phyloP scores from a whole-genome alignment of 1,140 invertebrate genomes.

The Vollenhovia emeryi region DNA sequence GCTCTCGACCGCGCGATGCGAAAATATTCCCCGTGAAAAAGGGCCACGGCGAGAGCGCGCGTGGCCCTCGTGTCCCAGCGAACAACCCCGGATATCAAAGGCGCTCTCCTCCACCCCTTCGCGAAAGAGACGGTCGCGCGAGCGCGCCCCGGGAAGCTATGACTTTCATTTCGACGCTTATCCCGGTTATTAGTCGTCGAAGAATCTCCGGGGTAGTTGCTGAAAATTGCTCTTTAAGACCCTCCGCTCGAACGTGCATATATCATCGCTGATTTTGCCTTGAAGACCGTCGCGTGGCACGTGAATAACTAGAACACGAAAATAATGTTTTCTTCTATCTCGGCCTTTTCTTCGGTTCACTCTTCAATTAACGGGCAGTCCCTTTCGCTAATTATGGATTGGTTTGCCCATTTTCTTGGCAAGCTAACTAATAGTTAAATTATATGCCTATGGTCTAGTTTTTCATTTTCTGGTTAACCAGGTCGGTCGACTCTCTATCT shows the following conservation, averaged over 20 bases:
- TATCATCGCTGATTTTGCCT: background rate
- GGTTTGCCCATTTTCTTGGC: too few species aligned
- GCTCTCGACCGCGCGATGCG: slow-evolving; percentile 46
- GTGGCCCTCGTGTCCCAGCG: slow-evolving; percentile 30
- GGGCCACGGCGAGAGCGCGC: slow-evolving; percentile 34
- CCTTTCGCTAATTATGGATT: background rate
- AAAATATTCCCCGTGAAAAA: slow-evolving; percentile 64
- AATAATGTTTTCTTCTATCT: background rate
- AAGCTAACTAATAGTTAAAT: too few species aligned
- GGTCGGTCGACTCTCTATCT: too few species aligned
- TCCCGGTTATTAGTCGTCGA: slow-evolving; percentile 21
- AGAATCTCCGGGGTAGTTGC: background rate
- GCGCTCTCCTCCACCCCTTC: slow-evolving; percentile 2
- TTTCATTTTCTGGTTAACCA: too few species aligned
- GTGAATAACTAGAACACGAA: background rate
- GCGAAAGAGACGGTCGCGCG: slow-evolving; percentile 6
- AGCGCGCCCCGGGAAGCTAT: background rate
- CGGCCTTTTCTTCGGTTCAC: background rate
- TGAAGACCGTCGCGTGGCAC: background rate
- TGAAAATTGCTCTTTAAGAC: background rate
- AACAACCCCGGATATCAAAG: slow-evolving; percentile 61
- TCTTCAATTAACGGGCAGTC: background rate
- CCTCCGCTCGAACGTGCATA: background rate
- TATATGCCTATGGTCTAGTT: too few species aligned
- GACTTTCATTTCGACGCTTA: slow-evolving; percentile 24